Evolutionary conservation across 2,888 invertebrate genomes (phyloP).

Genomic region (Tenthredo livida): DNA sequence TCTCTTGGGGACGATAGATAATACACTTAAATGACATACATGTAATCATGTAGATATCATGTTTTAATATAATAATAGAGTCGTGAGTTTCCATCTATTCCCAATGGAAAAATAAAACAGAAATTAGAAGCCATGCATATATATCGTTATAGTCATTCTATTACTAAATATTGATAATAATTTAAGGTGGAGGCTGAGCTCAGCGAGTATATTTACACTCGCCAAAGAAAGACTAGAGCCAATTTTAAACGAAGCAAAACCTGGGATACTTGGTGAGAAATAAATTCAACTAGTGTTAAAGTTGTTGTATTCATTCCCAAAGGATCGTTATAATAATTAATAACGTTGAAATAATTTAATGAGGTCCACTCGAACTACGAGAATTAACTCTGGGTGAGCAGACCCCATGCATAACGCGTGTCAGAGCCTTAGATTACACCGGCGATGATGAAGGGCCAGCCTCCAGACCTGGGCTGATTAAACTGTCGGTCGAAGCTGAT

Average conservation of each 20-base stretch:
- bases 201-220: constrained; percentile 78
- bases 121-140: too few relatives aligned
- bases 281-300: neutral
- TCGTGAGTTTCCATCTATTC: too few relatives aligned
- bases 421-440: constrained; percentile 71
- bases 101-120: too few relatives aligned
- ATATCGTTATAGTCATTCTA: too few relatives aligned
- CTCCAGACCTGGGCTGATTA: constrained; percentile 65
- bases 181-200: constrained; percentile 75
- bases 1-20: neutral
- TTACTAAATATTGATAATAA: neutral
- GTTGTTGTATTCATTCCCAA: neutral
- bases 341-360: neutral
- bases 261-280: constrained; percentile 78
- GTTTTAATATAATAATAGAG: neutral
- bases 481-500: constrained; percentile 79
- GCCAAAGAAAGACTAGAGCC: constrained; percentile 79
- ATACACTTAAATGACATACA: neutral
- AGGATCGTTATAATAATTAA: neutral
- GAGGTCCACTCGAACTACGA: constrained; percentile 78
- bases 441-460: constrained; percentile 66
- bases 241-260: constrained; percentile 78
- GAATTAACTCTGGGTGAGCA: constrained; percentile 78
- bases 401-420: constrained; percentile 72
- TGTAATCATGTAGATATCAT: neutral